Base-by-base conservation (phyloP, 2,888 invertebrate genomes). In the Imbricaverruca yamaguchii region DNA sequence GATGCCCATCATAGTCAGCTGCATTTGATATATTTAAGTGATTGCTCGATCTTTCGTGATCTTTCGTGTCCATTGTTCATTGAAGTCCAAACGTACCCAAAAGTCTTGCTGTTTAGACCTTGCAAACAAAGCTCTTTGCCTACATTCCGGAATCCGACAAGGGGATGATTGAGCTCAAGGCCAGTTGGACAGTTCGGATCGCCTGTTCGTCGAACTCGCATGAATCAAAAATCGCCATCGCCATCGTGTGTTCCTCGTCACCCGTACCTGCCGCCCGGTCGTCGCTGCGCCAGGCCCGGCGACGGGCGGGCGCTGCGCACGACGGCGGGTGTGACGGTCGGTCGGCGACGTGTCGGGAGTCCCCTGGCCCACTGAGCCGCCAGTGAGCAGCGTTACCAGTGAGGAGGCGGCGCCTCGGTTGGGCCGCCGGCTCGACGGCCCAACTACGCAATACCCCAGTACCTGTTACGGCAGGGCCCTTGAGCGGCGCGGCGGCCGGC, bases 401-500 rank as follows among this genome's bases (percentile, higher is more conserved):
- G 39, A 39, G 39, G 39, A 39, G 39, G 39, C 39, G 39, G 39
- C 39, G 39, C 39, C 39, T 39, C 39, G 1, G 39, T 39, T 39
- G 39, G 39, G 39, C 39, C 4, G 39, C 61, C 61, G 1, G 61
- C 61, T 39, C 61, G 61, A 7, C 39, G 39, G 23, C 39, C 12
- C 69, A 39, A 69, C 69, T 69, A 69, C 69, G 69, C 69, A 69
- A 69, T 69, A 69, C 69, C 39, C 25, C 69, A 69, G 69, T 69
- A 69, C 69, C 69, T 69, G 69, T 69, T 69, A 69, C 25, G 15
- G 39, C 69, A 8, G 4, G 69, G 69, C 69, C 69, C 39, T 69
- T 69, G 39, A 15, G 69, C 25, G 6, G 39, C 13, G 69, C 69
- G 39, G 39, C 23, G 69, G 12, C 12, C 12, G 23, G n/a, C 13